A percentile compares a stretch with the other conserved stretches of the same genome.
phyloP scores from a whole-genome alignment of 2,797 vertebrate genomes.

The Leptatherina wallacei region DNA sequence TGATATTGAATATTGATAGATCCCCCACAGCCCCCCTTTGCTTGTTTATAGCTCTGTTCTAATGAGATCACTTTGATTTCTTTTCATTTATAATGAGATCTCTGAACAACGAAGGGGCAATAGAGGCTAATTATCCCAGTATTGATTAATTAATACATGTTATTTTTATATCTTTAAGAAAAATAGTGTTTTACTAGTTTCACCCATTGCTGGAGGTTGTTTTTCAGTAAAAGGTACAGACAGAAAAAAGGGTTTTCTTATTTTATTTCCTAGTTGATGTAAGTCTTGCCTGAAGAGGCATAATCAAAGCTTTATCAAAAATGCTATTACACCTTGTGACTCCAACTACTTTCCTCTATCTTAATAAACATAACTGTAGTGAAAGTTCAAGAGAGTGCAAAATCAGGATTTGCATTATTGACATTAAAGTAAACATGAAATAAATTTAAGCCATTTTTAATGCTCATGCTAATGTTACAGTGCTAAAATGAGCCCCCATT shows the following conservation, averaged over 20 bases:
- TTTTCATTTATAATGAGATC: constrained; percentile 68
- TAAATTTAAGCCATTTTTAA: no score
- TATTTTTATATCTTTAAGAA: constrained; percentile 62
- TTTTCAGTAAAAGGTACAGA: constrained; percentile 36
- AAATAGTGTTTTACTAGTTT: constrained; percentile 43
- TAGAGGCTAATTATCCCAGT: constrained; percentile 68
- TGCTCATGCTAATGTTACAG: no score
- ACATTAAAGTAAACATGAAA: no score
- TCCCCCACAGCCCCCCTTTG: constrained; percentile 20
- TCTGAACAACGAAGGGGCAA: constrained; percentile 50
- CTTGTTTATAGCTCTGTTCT: constrained; percentile 54
- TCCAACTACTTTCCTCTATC: no score
- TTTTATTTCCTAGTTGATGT: constrained; percentile 50
- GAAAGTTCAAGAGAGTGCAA: not conserved
- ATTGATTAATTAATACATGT: constrained; percentile 69
- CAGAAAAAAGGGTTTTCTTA: not conserved
- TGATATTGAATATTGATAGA: constrained; percentile 69
- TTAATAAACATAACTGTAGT: no score
- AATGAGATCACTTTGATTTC: constrained; percentile 73
- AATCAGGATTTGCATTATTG: not conserved
- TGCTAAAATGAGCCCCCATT: no score
- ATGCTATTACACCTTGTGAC: not conserved
- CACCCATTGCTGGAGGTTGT: constrained; percentile 58
- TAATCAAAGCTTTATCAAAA: constrained; percentile 19
- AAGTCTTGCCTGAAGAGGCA: constrained; percentile 48